Percentiles rank a stretch among this genome's conserved stretches.
phyloP scores from a whole-genome alignment of 2,797 vertebrate species.

The Pagetopsis macropterus region DNA sequence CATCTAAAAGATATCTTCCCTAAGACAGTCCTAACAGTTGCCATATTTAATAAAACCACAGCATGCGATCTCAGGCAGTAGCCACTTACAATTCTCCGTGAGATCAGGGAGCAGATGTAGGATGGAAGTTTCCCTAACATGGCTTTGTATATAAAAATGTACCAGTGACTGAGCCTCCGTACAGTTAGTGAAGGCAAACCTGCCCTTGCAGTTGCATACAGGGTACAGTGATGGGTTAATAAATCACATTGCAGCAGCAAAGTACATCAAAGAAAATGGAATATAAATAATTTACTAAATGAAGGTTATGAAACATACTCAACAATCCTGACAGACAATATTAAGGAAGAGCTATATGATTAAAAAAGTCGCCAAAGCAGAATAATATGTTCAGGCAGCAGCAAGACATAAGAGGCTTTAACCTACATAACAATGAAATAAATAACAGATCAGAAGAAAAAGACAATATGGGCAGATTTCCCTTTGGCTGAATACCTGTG shows the following conservation, averaged over 20 bases:
- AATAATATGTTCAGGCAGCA: neutral
- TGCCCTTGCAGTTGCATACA: too few relatives aligned
- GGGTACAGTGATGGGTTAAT: too few relatives aligned
- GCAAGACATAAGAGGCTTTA: neutral
- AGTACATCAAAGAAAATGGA: slow-evolving; percentile 10
- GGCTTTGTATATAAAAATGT: too few relatives aligned
- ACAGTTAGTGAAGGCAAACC: too few relatives aligned
- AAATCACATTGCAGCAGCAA: slow-evolving; percentile 3
- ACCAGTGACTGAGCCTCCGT: too few relatives aligned
- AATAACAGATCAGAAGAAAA: slow-evolving; percentile 9
- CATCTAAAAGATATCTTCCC: too few relatives aligned
- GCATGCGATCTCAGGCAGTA: too few relatives aligned
- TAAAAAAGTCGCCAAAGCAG: slow-evolving; percentile 10
- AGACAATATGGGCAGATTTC: slow-evolving; percentile 24
- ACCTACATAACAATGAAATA: slow-evolving; percentile 23
- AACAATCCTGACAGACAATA: slow-evolving; percentile 15
- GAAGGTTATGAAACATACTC: slow-evolving; percentile 7
- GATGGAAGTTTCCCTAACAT: too few relatives aligned
- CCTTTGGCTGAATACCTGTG: slow-evolving; percentile 19
- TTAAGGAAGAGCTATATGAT: neutral
- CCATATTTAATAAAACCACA: too few relatives aligned
- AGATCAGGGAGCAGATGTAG: too few relatives aligned
- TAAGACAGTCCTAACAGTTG: too few relatives aligned
- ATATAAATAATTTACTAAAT: slow-evolving; percentile 32
- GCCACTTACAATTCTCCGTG: too few relatives aligned